Evolutionary conservation across 2,797 vertebrate species (phyloP).

Genomic region (Ibycter americanus): DNA sequence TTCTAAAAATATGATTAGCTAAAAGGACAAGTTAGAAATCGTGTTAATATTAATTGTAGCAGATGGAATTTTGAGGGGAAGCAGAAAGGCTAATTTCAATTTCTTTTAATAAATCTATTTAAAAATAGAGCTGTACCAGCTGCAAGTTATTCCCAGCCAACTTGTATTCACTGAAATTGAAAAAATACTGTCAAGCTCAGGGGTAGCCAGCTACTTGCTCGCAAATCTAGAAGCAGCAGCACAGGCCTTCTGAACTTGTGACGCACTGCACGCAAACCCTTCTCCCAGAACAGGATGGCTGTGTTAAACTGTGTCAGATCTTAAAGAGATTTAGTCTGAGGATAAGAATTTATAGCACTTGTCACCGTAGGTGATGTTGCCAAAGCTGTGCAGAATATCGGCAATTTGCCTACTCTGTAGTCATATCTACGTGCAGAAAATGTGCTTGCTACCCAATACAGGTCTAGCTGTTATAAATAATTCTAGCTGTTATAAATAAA

Average conservation of each 20-base stretch:
- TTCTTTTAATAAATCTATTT: constrained; percentile 53
- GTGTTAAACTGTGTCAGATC: constrained; percentile 29
- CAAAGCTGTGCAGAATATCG: background rate
- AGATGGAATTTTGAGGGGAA: constrained; percentile 68
- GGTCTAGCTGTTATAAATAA: constrained; percentile 46
- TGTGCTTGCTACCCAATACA: constrained; percentile 9
- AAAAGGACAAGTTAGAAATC: constrained; percentile 44
- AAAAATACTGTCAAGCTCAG: constrained; percentile 33
- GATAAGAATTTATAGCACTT: constrained; percentile 44
- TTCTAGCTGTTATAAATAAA: constrained; percentile 25
- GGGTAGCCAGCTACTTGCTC: background rate
- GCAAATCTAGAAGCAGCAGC: background rate
- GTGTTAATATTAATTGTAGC: constrained; percentile 69
- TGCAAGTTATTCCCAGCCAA: constrained; percentile 66
- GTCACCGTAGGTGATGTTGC: constrained; percentile 21
- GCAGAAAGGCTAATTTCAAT: constrained; percentile 60
- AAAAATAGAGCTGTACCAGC: constrained; percentile 68
- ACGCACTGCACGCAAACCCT: background rate
- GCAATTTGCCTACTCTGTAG: constrained; percentile 38
- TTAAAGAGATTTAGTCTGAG: constrained; percentile 30
- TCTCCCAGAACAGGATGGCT: background rate
- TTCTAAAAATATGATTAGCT: constrained; percentile 60
- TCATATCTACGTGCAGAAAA: constrained; percentile 1
- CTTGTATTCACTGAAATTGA: constrained; percentile 18
- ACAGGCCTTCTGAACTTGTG: background rate